phyloP scores from a whole-genome alignment of 37 sponge, comb jelly and placozoan genomes.

The Ianthella basta region DNA sequence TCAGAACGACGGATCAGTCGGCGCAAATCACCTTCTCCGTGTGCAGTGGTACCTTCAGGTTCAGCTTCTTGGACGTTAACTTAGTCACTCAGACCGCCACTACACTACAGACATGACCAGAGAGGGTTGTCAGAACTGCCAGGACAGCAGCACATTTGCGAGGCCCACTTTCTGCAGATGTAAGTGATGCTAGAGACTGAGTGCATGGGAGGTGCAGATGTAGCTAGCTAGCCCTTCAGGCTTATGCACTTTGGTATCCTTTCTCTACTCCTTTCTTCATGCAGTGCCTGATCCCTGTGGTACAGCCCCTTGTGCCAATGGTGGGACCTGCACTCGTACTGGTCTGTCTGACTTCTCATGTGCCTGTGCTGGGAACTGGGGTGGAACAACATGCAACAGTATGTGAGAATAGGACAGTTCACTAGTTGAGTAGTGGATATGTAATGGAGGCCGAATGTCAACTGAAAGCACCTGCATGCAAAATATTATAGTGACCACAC shows the following conservation, averaged over 20 bases:
- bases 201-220: too few species aligned
- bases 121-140: not conserved
- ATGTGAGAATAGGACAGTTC: too few species aligned
- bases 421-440: too few species aligned
- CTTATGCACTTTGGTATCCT: too few species aligned
- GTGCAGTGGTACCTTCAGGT: too few species aligned
- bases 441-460: too few species aligned
- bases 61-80: not conserved
- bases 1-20: too few species aligned
- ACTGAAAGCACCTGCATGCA: too few species aligned
- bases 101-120: not conserved
- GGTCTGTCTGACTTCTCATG: not conserved
- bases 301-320: not conserved
- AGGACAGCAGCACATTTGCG: not conserved
- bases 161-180: conserved; percentile 7
- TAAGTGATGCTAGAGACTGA: not conserved
- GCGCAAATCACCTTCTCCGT: too few species aligned
- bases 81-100: not conserved
- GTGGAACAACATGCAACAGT: not conserved
- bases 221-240: too few species aligned
- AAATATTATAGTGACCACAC: too few species aligned
- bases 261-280: too few species aligned
- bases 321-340: not conserved
- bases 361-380: not conserved
- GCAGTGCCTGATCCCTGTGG: not conserved